phyloP scores from a whole-genome alignment of 2,888 invertebrate species.

The Celastrina argiolus region DNA sequence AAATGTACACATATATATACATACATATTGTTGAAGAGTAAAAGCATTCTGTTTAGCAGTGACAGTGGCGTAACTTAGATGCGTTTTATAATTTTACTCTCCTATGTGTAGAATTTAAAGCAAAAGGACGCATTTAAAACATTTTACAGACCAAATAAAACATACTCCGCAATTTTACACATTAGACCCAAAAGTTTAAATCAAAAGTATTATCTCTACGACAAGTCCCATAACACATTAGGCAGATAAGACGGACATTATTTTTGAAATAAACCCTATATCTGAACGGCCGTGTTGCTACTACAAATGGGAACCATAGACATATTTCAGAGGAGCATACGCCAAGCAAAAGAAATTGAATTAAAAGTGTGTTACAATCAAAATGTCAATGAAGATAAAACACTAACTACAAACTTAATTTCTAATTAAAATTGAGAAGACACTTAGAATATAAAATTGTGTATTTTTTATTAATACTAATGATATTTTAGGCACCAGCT shows the following conservation, averaged over 20 bases:
- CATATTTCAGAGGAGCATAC: not conserved
- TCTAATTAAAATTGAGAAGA: no score
- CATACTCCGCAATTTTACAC: slow-evolving; percentile 23
- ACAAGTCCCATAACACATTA: slow-evolving; percentile 53
- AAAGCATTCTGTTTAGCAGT: no score
- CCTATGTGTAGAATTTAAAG: not conserved
- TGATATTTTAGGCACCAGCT: no score
- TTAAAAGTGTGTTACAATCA: no score
- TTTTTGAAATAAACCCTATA: slow-evolving; percentile 59
- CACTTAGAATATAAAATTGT: no score
- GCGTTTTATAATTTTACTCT: not conserved
- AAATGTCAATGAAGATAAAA: no score
- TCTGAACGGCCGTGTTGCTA: slow-evolving; percentile 53
- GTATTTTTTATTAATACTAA: no score
- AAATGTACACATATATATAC: no score
- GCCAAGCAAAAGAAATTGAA: no score
- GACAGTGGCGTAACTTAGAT: no score
- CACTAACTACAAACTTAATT: no score
- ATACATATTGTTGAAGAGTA: no score
- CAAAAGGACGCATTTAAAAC: not conserved
- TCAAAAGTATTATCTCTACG: slow-evolving; percentile 24
- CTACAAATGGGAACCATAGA: slow-evolving; percentile 57
- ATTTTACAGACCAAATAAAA: not conserved
- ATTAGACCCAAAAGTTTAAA: slow-evolving; percentile 5
- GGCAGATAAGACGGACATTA: slow-evolving; percentile 43